Evolutionary conservation across 2,888 invertebrate genomes (phyloP).

Genomic region (Megalurothrips usitatus): DNA sequence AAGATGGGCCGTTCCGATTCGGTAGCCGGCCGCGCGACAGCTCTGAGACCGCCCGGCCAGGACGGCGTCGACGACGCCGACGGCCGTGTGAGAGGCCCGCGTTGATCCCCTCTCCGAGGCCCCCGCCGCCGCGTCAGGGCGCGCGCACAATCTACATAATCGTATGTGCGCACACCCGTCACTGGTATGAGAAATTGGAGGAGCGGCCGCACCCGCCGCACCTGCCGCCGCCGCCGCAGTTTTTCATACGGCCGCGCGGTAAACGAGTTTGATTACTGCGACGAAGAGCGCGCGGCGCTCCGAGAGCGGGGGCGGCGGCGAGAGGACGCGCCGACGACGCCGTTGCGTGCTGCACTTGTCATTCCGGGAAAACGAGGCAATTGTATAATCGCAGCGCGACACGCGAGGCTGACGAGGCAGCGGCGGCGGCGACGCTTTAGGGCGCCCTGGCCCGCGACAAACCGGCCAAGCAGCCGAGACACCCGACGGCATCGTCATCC

Average conservation of each 20-base stretch:
- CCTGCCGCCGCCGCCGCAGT: too few relatives aligned
- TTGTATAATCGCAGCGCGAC: slow-evolving; percentile 1
- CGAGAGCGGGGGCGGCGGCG: background rate
- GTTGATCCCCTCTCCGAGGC: background rate
- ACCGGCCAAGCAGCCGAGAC: background rate
- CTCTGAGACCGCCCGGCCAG: background rate
- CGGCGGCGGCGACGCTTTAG: background rate
- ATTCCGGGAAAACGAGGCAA: slow-evolving; percentile 24
- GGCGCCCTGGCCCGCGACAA: background rate
- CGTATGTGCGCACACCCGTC: too few relatives aligned
- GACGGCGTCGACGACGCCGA: background rate
- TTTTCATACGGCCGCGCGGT: too few relatives aligned
- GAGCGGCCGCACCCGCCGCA: too few relatives aligned
- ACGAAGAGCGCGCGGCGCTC: too few relatives aligned
- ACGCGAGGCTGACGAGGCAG: slow-evolving; percentile 8
- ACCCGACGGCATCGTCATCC: background rate
- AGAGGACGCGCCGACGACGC: background rate
- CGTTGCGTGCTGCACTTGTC: background rate
- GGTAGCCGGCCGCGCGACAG: background rate
- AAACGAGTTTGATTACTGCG: too few relatives aligned
- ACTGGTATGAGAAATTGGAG: too few relatives aligned
- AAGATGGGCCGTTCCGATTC: background rate
- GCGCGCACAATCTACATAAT: too few relatives aligned
- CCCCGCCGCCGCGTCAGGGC: background rate
- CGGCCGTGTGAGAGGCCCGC: background rate